A percentile compares a stretch with the other conserved stretches of the same genome.
Evolutionary conservation across 2,113 vertebrate genomes (phyloP).

Genomic region (Paradoxurus hermaphroditus): DNA sequence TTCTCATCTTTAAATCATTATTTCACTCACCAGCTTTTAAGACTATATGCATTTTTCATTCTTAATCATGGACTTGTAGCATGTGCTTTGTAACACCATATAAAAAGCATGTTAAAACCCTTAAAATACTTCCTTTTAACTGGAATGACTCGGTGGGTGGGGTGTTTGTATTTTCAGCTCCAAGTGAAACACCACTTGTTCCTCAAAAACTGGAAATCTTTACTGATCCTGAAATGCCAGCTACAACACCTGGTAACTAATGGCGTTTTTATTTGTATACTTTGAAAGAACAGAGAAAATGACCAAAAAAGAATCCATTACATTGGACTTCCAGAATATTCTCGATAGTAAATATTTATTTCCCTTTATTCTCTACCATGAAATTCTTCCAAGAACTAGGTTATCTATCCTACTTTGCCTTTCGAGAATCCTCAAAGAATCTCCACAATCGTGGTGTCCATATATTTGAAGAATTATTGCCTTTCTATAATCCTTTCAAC

Average conservation of each 20-base stretch:
- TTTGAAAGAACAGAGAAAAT: constrained; percentile 30
- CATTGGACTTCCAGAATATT: background rate
- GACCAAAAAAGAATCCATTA: background rate
- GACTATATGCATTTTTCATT: constrained; percentile 51
- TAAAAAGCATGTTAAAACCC: constrained; percentile 68
- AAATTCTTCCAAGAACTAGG: background rate
- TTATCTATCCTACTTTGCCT: background rate
- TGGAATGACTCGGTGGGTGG: constrained; percentile 44
- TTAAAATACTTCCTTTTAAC: constrained; percentile 69
- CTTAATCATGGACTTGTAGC: constrained; percentile 47
- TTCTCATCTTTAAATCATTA: background rate
- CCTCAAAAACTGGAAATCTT: constrained; percentile 80
- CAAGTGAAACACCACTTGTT: constrained; percentile 76
- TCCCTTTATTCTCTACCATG: background rate
- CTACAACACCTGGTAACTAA: constrained; percentile 83
- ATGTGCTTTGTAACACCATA: constrained; percentile 61
- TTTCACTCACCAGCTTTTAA: constrained; percentile 68
- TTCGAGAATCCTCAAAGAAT: background rate
- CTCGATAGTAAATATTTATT: constrained; percentile 29
- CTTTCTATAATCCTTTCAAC: background rate
- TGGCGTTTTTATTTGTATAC: constrained; percentile 35
- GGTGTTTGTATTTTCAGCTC: constrained; percentile 83
- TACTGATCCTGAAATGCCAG: constrained; percentile 72
- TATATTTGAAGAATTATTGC: background rate
- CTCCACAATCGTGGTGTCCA: background rate